phyloP scores from a whole-genome alignment of 2,113 vertebrate genomes.

The Perca flavescens region DNA sequence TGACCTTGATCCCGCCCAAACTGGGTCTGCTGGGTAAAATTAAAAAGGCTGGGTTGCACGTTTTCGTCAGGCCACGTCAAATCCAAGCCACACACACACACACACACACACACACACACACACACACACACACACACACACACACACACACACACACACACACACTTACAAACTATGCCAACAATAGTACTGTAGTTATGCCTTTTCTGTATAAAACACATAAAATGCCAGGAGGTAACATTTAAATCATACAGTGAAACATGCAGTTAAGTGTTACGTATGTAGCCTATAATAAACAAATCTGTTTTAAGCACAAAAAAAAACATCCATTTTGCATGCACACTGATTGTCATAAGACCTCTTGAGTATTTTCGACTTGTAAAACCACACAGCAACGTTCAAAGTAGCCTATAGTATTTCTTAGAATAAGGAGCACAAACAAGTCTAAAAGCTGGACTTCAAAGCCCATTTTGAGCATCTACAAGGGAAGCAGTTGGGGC shows the following conservation, averaged over 20 bases:
- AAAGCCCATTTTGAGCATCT: neutral
- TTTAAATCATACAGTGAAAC: neutral
- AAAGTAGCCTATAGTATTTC: slow-evolving; percentile 7
- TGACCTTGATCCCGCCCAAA: slow-evolving; percentile 62
- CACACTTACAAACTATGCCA: neutral
- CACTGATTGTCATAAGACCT: slow-evolving; percentile 20
- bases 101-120: slow-evolving; percentile 25
- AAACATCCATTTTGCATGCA: neutral
- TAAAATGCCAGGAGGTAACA: neutral
- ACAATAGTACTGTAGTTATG: neutral
- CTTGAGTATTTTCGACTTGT: neutral
- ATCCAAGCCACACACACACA: slow-evolving; percentile 4
- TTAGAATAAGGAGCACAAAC: neutral
- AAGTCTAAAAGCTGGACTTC: neutral
- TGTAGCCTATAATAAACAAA: neutral
- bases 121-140: slow-evolving; percentile 22
- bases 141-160: slow-evolving; percentile 14
- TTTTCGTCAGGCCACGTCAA: slow-evolving; percentile 50
- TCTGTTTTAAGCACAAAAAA: neutral
- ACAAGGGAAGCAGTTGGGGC: neutral
- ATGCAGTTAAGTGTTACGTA: neutral
- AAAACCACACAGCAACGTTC: slow-evolving; percentile 13
- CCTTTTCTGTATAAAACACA: slow-evolving; percentile 5
- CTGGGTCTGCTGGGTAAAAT: slow-evolving; percentile 49
- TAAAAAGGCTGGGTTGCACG: slow-evolving; percentile 41